A percentile compares a stretch with the other conserved stretches of the same genome.
phyloP scores from a whole-genome alignment of 2,888 invertebrate species.

The Sphecodes monilicornis region DNA sequence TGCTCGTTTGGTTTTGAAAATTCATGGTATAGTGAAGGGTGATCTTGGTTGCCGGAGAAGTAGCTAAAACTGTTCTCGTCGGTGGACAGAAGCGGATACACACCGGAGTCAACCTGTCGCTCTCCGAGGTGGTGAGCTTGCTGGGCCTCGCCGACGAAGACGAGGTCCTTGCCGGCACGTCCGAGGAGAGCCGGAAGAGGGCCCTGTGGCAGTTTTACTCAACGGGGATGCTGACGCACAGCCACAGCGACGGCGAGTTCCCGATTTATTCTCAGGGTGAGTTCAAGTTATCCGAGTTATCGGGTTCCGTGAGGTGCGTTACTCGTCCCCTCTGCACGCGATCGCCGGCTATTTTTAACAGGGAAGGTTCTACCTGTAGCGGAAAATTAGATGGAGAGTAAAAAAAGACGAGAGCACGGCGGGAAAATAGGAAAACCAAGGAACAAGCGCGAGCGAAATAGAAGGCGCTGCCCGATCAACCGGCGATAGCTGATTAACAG shows the following conservation, averaged over 20 bases:
- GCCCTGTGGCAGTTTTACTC: slow-evolving; percentile 79
- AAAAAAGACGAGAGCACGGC: not conserved
- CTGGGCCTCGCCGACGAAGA: slow-evolving; percentile 78
- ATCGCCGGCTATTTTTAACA: not conserved
- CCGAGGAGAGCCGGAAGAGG: slow-evolving; percentile 75
- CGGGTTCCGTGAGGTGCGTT: not conserved
- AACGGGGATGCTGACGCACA: slow-evolving; percentile 90
- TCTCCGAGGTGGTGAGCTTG: slow-evolving; percentile 76
- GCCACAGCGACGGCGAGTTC: slow-evolving; percentile 94
- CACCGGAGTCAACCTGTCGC: slow-evolving; percentile 73
- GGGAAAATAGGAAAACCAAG: not conserved
- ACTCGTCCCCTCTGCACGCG: not conserved
- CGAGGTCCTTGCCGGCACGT: slow-evolving; percentile 74
- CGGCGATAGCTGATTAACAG: not conserved
- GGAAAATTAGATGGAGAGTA: not conserved
- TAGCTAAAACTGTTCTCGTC: not conserved
- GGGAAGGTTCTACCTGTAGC: slow-evolving; percentile 14
- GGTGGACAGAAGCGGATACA: slow-evolving; percentile 29
- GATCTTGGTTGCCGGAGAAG: not conserved
- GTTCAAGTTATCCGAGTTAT: slow-evolving; percentile 20
- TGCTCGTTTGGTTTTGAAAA: not conserved
- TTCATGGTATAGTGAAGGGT: slow-evolving; percentile 18
- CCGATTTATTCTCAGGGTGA: slow-evolving; percentile 92
- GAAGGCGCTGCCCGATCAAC: not conserved
- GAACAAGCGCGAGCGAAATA: not conserved